Percentiles rank a stretch among this genome's conserved stretches.
phyloP scores from a whole-genome alignment of 2,113 vertebrate genomes.

The Cyprinodon brontotheroides region DNA sequence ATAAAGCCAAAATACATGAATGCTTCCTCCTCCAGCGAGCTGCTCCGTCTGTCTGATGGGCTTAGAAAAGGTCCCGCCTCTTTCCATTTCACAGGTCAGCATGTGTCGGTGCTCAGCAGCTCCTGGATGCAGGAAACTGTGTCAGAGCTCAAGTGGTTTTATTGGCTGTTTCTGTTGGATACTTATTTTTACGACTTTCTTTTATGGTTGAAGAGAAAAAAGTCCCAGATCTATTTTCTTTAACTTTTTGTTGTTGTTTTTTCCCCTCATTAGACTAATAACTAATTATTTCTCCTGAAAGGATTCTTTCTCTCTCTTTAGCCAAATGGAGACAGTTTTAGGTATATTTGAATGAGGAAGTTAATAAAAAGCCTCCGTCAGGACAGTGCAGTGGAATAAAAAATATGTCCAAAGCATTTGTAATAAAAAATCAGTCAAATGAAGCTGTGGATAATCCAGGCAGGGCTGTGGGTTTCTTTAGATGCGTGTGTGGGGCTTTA shows the following conservation, averaged over 20 bases:
- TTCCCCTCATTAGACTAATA: not conserved
- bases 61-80: slow-evolving; percentile 44
- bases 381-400: not conserved
- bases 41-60: slow-evolving; percentile 36
- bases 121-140: slow-evolving; percentile 58
- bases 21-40: slow-evolving; percentile 48
- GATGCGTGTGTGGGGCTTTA: slow-evolving; percentile 17
- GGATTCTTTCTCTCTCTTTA: not conserved
- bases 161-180: slow-evolving; percentile 60
- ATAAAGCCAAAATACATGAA: slow-evolving; percentile 68
- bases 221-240: not conserved
- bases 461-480: slow-evolving; percentile 29
- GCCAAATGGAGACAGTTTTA: not conserved
- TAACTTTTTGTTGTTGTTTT: not conserved
- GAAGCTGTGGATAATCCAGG: slow-evolving; percentile 47
- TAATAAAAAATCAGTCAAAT: not conserved
- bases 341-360: too few species aligned
- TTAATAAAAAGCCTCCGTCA: not conserved
- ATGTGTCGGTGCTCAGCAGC: slow-evolving; percentile 42
- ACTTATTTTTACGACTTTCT: not conserved
- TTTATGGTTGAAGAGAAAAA: not conserved
- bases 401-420: not conserved
- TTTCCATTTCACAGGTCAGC: slow-evolving; percentile 51
- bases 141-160: slow-evolving; percentile 71
- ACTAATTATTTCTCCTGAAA: not conserved